These are phyloP conservation scores for Hormaphis cornu DNA, from an alignment of 1,140 invertebrate species.

Conservation along the genomic window DNA sequence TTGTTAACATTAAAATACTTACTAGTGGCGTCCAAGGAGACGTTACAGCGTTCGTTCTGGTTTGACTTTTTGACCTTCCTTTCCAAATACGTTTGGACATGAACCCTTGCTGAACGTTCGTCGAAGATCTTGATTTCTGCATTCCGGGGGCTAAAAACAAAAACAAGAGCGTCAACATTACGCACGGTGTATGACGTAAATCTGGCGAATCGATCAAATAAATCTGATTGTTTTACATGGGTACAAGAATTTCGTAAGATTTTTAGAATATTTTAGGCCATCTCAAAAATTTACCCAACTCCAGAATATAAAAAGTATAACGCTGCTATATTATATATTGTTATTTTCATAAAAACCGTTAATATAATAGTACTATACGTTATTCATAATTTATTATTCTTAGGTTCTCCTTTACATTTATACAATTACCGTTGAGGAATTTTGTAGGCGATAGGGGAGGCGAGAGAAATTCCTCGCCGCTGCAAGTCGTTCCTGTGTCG, in stretches of 20 bases:
- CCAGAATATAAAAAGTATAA: conserved; percentile 21
- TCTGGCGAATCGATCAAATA: not conserved
- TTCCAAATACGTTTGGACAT: conserved; percentile 74
- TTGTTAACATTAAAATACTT: too few relatives aligned
- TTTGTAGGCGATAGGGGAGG: conserved; percentile 40
- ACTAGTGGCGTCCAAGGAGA: conserved; percentile 62
- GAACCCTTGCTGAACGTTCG: conserved; percentile 66
- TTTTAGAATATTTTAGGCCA: conserved; percentile 10
- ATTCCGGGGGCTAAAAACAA: conserved; percentile 43
- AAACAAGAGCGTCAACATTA: not conserved
- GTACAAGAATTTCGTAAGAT: too few relatives aligned
- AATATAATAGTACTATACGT: too few relatives aligned
- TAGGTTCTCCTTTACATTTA: not conserved
- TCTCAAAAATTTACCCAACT: conserved; percentile 1
- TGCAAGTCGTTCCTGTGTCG: conserved; percentile 44
- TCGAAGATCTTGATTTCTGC: conserved; percentile 73
- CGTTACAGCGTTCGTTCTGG: conserved; percentile 46
- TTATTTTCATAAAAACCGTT: too few relatives aligned
- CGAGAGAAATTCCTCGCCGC: conserved; percentile 35
- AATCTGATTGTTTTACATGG: too few relatives aligned
- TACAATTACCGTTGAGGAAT: conserved; percentile 8
- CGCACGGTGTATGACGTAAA: too few relatives aligned
- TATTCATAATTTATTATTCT: too few relatives aligned
- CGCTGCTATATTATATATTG: too few relatives aligned
- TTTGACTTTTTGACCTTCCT: conserved; percentile 67